Base-by-base conservation (phyloP, 1,140 invertebrate genomes). In the Andrena cerasifolii region DNA sequence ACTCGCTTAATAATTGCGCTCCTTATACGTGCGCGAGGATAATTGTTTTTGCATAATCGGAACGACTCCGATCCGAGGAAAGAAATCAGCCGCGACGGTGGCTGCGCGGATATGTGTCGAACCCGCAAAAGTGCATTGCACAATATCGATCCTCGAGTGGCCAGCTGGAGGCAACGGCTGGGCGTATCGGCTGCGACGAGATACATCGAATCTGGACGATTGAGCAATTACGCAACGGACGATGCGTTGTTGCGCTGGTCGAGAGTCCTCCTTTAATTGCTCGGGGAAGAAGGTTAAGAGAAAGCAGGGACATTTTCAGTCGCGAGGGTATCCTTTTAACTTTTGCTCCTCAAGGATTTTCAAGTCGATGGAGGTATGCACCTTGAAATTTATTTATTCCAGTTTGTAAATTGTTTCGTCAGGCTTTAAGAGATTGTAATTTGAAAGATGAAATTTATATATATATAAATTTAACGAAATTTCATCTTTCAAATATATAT, bases 31-130 rank as follows among this genome's bases (percentile, higher is more conserved):
- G 54, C 67, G 49, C 54, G 40, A 63, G 45, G 59, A 74, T 88
- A 86, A 88, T 88, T 87, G 86, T 88, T 86, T 87, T 72, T 84
- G 71, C 82, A 83, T 84, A 84, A 84, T 80, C 82, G 54, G 76
- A 81, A 80, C 75, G 62, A n/a, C 65, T 79, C 65, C 40, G 73
- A 76, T 80, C 58, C 54, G 47, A 71, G 66, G 74, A 71, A 77
- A 73, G 71, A 77, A 77, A 59, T 61, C 10, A 65, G 36, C 16
- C 61, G 31, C 18, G 58, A 33, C 43, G 59, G 40, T 26, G 28
- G 28, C 47, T 16, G 54, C 43, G 24, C 45, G 53, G 59, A 74
- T 53, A 74, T 21, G 33, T 21, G 40, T n/a, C 24, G 16, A 49
- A 49, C 40, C 14, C 31, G 54, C 47, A 28, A 67, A 40, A 53